Evolutionary conservation across 2,888 invertebrate species (phyloP).

Genomic region (Gortyna flavago): DNA sequence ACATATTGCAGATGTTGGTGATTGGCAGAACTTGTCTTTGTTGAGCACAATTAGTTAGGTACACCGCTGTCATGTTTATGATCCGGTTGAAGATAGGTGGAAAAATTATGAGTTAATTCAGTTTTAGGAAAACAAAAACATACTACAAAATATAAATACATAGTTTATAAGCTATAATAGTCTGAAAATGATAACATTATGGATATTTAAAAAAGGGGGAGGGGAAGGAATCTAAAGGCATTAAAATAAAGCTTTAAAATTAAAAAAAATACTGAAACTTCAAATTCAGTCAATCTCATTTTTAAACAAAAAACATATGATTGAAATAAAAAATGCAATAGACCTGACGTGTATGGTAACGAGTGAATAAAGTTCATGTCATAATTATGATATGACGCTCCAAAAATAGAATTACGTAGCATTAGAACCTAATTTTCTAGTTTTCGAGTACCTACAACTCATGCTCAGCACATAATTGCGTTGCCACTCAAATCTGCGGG

Average conservation of each 20-base stretch:
- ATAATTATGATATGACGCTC: not conserved
- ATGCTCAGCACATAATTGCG: constrained; percentile 17
- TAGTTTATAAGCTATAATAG: too few relatives aligned
- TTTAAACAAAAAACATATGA: too few relatives aligned
- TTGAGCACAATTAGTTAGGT: not conserved
- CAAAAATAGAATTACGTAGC: not conserved
- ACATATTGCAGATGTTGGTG: constrained; percentile 4
- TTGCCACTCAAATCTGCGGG: constrained; percentile 34
- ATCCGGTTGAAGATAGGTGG: not conserved
- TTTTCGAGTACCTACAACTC: constrained; percentile 24
- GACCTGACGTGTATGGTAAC: not conserved
- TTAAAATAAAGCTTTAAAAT: too few relatives aligned
- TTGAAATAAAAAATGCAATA: not conserved
- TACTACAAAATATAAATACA: not conserved
- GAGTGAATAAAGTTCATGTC: not conserved
- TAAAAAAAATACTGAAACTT: too few relatives aligned
- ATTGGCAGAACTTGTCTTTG: not conserved
- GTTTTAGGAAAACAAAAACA: not conserved
- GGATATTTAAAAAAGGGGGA: too few relatives aligned
- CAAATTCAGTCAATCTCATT: too few relatives aligned
- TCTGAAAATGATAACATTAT: too few relatives aligned
- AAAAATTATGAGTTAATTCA: not conserved
- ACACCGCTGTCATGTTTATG: too few relatives aligned
- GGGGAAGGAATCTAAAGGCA: too few relatives aligned
- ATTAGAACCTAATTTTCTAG: constrained; percentile 2